Evolutionary conservation across 2,113 vertebrate genomes (phyloP), one percentile per base, ranked within the genome.

Genomic region (Electrona antarctica): DNA sequence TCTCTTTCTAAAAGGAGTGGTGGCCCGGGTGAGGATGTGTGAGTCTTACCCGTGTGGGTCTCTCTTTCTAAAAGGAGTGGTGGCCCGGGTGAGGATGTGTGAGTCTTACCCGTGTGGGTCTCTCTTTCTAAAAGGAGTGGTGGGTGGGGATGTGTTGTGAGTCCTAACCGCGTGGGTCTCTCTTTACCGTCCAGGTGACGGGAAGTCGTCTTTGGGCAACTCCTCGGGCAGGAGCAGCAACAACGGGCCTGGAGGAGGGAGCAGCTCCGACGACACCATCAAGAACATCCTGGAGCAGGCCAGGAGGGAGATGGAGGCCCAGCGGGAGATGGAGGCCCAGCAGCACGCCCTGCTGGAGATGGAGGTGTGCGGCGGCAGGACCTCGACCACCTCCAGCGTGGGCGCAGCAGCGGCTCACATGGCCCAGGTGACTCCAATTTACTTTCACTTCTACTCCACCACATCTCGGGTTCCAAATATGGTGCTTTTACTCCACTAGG

Each of bases 271-370:
- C 57, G 97, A 98, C 0, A 96, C 97, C 89, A 99, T 99, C 81
- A 98, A 97, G 89, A 95, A 74, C 90, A 99, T 99, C 84, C 88
- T 99, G 73, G 96, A 99, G 71, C 97, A 98, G 84, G 98, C 98
- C 0, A 94, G 96, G 74, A 89, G 96, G 21, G 98, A 99, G 89
- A 99, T 99, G 97, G 96, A 98, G 85, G 96, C 96, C 0, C 97
- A 99, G 87, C 97, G 98, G 80, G 98, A 98, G 87, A 93, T 98
- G 87, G 98, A 98, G 85, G 96, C 96, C 0, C 97, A 99, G 87
- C 97, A 98, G 89, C 96, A 97, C 55, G 95, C 95, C 7, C 89
- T 99, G 88, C 90, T 98, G 80, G 98, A 98, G 87, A 93, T 98
- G 87, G 98, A 98, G 84, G 85, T 85, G 0, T 94, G 93, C 0